phyloP scores from a whole-genome alignment of 2,797 vertebrate genomes.

The Apodemus agrarius region DNA sequence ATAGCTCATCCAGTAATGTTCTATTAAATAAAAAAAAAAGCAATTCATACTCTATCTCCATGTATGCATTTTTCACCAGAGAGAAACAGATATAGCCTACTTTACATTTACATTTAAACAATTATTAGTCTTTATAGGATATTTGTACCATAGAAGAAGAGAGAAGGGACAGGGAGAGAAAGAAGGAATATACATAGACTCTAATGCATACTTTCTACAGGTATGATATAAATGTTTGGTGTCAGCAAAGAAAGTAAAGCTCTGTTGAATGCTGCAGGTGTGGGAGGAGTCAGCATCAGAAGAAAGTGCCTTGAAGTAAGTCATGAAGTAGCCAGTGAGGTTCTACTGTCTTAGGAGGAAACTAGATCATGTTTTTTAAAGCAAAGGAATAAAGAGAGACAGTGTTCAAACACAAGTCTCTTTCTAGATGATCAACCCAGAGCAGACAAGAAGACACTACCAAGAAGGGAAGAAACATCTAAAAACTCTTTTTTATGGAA shows the following conservation, averaged over 20 bases:
- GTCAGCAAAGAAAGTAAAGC: not conserved
- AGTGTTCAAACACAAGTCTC: not conserved
- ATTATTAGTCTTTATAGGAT: not conserved
- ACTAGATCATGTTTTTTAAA: not conserved
- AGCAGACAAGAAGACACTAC: not conserved
- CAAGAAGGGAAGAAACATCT: not conserved
- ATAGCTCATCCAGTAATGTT: not conserved
- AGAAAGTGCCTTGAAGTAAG: not conserved
- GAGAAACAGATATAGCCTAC: not conserved
- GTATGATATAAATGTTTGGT: too few species aligned
- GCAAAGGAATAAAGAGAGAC: not conserved
- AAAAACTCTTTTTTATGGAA: not conserved
- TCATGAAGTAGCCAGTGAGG: not conserved
- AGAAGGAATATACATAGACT: not conserved
- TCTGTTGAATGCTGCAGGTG: not conserved
- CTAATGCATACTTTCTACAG: not conserved
- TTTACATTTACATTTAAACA: slow-evolving; percentile 39
- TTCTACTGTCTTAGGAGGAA: slow-evolving; percentile 19
- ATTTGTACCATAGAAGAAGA: not conserved
- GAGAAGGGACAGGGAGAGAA: not conserved
- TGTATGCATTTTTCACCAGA: not conserved
- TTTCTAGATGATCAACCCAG: not conserved
- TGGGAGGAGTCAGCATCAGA: not conserved
- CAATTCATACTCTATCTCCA: not conserved
- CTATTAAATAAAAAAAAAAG: not conserved